Evolutionary conservation across 2,888 invertebrate genomes (phyloP).

Genomic region (Conistra vaccinii): DNA sequence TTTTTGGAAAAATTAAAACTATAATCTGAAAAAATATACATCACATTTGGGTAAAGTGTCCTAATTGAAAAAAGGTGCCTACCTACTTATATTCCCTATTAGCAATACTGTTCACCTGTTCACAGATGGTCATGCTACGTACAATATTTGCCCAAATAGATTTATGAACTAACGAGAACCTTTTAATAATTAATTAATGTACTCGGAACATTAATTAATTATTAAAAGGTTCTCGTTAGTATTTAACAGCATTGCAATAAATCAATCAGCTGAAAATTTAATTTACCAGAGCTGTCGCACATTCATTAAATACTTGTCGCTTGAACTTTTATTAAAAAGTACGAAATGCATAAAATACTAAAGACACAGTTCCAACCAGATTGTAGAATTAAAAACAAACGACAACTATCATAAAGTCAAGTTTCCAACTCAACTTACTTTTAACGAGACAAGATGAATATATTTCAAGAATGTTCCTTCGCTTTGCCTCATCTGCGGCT

Average conservation of each 20-base stretch:
- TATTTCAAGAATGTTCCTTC: constrained; percentile 82
- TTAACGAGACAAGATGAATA: constrained; percentile 83
- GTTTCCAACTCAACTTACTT: constrained; percentile 81
- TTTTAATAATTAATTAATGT: too few species aligned
- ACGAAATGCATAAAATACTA: constrained; percentile 16
- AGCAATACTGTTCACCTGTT: not conserved
- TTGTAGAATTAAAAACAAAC: constrained; percentile 70
- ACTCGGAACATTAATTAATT: constrained; percentile 25
- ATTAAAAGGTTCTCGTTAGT: constrained; percentile 7
- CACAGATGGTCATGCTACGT: too few species aligned
- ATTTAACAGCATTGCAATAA: constrained; percentile 14
- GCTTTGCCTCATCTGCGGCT: constrained; percentile 86
- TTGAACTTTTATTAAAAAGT: not conserved
- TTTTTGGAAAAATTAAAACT: not conserved
- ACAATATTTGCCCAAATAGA: not conserved
- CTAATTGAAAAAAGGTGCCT: not conserved
- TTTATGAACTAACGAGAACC: too few species aligned
- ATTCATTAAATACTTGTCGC: not conserved
- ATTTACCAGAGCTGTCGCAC: not conserved
- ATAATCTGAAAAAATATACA: not conserved
- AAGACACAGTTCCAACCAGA: constrained; percentile 51
- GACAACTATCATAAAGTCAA: constrained; percentile 80
- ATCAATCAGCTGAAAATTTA: constrained; percentile 13
- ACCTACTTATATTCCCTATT: too few species aligned
- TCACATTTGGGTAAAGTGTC: not conserved